Evolutionary conservation across 2,113 vertebrate species (phyloP).

Genomic region (Benitochromis conjunctus): DNA sequence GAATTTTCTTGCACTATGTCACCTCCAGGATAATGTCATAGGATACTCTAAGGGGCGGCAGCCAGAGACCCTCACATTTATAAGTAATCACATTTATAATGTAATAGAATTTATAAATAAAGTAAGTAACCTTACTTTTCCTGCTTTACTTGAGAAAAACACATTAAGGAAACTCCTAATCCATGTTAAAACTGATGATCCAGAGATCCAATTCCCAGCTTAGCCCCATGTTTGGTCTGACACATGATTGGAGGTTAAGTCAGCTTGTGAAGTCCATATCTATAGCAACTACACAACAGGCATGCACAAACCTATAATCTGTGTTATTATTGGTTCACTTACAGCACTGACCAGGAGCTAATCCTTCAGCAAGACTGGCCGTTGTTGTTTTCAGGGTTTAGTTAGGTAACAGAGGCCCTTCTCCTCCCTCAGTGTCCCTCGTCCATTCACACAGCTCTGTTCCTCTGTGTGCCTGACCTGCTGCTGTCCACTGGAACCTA

Average conservation of each 20-base stretch:
- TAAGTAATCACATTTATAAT: not conserved
- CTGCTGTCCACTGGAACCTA: conserved; percentile 22
- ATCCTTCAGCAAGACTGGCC: conserved; percentile 59
- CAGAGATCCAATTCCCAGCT: not conserved
- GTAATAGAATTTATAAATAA: not conserved
- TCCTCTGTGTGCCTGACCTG: not conserved
- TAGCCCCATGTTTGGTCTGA: not conserved
- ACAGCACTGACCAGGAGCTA: conserved; percentile 56
- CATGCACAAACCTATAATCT: conserved; percentile 61
- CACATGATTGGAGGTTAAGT: not conserved
- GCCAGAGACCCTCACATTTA: not conserved
- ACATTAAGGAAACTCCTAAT: not conserved
- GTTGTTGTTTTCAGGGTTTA: conserved; percentile 56
- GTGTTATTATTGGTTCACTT: conserved; percentile 72
- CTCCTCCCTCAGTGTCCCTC: conserved; percentile 26
- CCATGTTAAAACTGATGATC: not conserved
- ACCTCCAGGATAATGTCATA: conserved; percentile 46
- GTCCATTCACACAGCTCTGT: conserved; percentile 60
- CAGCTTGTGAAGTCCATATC: not conserved
- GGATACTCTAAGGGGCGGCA: conserved; percentile 36
- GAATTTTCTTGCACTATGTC: conserved; percentile 36
- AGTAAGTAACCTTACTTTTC: not conserved
- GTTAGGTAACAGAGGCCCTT: conserved; percentile 51
- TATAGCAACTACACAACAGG: conserved; percentile 17
- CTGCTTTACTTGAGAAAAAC: not conserved